These are phyloP conservation scores for Phaonia tiefii DNA, from an alignment of 2,888 invertebrate genomes.

Conservation along the genomic window DNA sequence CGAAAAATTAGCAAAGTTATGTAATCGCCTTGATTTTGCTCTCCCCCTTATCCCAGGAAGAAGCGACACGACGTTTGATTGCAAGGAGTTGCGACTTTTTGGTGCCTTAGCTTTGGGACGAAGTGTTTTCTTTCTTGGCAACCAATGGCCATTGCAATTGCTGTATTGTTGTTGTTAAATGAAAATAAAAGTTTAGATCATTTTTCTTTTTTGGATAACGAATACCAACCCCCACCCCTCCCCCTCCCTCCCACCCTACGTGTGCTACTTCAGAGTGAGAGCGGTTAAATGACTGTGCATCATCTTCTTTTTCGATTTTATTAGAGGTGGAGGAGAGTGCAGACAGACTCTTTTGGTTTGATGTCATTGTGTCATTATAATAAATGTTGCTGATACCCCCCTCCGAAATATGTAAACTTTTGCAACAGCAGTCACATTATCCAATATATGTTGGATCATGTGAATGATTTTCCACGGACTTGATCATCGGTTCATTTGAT, in stretches of 20 bases:
- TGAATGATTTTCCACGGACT: no score
- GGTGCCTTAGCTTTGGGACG: neutral
- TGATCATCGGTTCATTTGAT: no score
- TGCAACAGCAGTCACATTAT: neutral
- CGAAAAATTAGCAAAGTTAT: constrained; percentile 73
- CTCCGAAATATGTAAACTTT: constrained; percentile 1
- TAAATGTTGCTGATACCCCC: neutral
- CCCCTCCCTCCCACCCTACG: no score
- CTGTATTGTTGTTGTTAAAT: constrained; percentile 32
- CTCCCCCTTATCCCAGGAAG: no score
- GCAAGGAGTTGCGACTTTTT: constrained; percentile 1
- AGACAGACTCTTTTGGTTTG: constrained; percentile 8
- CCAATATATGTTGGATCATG: neutral
- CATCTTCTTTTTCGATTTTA: constrained; percentile 40
- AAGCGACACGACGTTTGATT: neutral
- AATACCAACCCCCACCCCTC: neutral
- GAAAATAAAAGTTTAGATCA: constrained; percentile 46
- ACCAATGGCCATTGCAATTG: neutral
- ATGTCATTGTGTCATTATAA: constrained; percentile 46
- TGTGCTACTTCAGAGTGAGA: neutral
- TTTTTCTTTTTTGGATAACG: constrained; percentile 18
- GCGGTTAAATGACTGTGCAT: constrained; percentile 41
- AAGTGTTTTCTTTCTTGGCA: no score
- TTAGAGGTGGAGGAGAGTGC: neutral
- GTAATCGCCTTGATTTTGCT: constrained; percentile 71